A percentile compares a stretch with the other conserved stretches of the same genome.
Evolutionary conservation across 2,888 invertebrate genomes (phyloP).

Genomic region (Osedax fenrisi): DNA sequence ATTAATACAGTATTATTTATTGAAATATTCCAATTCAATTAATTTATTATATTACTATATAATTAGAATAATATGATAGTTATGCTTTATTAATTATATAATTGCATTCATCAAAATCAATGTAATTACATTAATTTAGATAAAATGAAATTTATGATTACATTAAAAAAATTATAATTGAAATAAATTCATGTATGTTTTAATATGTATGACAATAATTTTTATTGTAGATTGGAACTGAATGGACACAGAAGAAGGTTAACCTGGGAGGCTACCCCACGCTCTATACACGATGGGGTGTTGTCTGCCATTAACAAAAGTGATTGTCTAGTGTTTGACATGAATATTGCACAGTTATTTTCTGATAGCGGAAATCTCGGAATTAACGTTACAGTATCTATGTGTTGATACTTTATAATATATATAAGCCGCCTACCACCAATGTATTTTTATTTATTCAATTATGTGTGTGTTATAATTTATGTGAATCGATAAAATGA

Average conservation of each 20-base stretch:
- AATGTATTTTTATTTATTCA: not conserved
- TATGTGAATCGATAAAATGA: not conserved
- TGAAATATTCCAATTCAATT: too few relatives aligned
- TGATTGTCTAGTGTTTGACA: constrained; percentile 96
- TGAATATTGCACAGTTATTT: constrained; percentile 90
- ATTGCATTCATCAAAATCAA: too few relatives aligned
- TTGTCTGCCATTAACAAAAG: constrained; percentile 91
- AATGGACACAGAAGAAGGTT: constrained; percentile 84
- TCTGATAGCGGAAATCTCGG: constrained; percentile 97
- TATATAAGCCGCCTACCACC: not conserved
- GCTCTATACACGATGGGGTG: constrained; percentile 95
- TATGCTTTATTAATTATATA: too few relatives aligned
- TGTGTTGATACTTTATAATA: constrained; percentile 6
- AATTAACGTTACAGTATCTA: constrained; percentile 75
- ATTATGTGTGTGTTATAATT: too few relatives aligned
- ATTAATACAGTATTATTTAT: too few relatives aligned
- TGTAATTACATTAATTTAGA: too few relatives aligned
- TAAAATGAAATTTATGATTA: too few relatives aligned
- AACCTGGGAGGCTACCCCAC: constrained; percentile 97
- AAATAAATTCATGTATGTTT: too few relatives aligned
- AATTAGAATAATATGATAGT: too few relatives aligned
- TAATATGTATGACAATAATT: not conserved
- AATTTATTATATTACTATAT: too few relatives aligned
- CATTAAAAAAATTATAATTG: too few relatives aligned
- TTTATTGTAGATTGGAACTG: constrained; percentile 67